Percentiles rank a stretch among this genome's conserved stretches.
phyloP scores from a whole-genome alignment of 2,113 vertebrate species.

The Syrrhaptes paradoxus region DNA sequence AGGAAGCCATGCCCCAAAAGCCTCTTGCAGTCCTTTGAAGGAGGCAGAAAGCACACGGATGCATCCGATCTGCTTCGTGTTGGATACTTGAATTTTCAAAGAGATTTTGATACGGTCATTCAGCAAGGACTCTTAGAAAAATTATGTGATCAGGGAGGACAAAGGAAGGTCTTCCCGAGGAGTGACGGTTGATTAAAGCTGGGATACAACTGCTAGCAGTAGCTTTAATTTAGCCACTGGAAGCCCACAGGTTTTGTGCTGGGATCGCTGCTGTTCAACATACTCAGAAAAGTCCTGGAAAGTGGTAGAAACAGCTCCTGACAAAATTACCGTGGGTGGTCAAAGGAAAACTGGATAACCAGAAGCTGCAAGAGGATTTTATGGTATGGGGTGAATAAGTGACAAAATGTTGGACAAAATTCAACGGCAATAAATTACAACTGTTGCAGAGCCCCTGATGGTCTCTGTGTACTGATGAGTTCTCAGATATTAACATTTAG shows the following conservation, averaged over 20 bases:
- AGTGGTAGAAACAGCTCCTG: not conserved
- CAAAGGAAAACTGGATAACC: not conserved
- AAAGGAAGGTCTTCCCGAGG: not conserved
- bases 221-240: not conserved
- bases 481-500: not conserved
- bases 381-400: not conserved
- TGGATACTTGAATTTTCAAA: not conserved
- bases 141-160: not conserved
- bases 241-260: not conserved
- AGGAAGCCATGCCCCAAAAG: conserved; percentile 1
- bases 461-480: not conserved
- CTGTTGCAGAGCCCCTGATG: not conserved
- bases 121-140: not conserved
- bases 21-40: not conserved
- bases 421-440: not conserved
- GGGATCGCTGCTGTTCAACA: not conserved
- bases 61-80: not conserved
- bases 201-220: not conserved
- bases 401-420: not conserved
- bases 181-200: not conserved
- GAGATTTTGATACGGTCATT: not conserved
- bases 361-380: not conserved
- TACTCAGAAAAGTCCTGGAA: not conserved
- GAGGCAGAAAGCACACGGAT: not conserved
- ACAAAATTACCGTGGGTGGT: not conserved